Evolutionary conservation across 2,888 invertebrate genomes (phyloP).

Genomic region (Lithophane ornitopus): DNA sequence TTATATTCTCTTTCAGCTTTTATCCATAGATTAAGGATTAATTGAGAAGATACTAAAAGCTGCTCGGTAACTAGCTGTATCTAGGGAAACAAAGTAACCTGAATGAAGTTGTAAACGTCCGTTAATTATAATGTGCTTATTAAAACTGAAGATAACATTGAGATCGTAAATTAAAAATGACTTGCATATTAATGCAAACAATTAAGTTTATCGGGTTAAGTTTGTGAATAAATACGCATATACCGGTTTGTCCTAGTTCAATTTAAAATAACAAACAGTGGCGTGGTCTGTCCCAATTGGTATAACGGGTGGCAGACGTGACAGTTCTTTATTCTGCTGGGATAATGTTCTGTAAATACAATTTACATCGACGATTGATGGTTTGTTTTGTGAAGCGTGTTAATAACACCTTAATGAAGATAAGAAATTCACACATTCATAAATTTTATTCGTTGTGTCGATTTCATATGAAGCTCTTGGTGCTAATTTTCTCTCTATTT

Average conservation of each 20-base stretch:
- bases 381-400: conserved; percentile 47
- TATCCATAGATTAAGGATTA: conserved; percentile 44
- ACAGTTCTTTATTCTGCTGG: conserved; percentile 69
- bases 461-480: conserved; percentile 24
- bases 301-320: conserved; percentile 77
- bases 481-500: conserved; percentile 29
- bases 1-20: conserved; percentile 13
- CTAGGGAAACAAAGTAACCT: conserved; percentile 48
- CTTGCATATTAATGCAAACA: conserved; percentile 46
- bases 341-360: conserved; percentile 70
- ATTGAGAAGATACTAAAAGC: conserved; percentile 30
- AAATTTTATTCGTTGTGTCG: conserved; percentile 23
- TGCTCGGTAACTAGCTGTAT: conserved; percentile 19
- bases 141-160: conserved; percentile 29
- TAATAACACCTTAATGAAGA: conserved; percentile 42
- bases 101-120: conserved; percentile 37
- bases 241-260: conserved; percentile 74
- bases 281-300: conserved; percentile 69
- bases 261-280: conserved; percentile 81
- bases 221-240: conserved; percentile 70
- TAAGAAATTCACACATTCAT: conserved; percentile 32
- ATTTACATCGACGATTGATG: conserved; percentile 64
- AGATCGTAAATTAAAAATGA: conserved; percentile 48
- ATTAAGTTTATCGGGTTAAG: conserved; percentile 65
- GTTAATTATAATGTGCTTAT: conserved; percentile 47